Percentiles rank a stretch among this genome's conserved stretches.
phyloP scores from a whole-genome alignment of 30 jellyfish, hydroid and myxozoan genomes.

The Pseudorhiza aurosa region DNA sequence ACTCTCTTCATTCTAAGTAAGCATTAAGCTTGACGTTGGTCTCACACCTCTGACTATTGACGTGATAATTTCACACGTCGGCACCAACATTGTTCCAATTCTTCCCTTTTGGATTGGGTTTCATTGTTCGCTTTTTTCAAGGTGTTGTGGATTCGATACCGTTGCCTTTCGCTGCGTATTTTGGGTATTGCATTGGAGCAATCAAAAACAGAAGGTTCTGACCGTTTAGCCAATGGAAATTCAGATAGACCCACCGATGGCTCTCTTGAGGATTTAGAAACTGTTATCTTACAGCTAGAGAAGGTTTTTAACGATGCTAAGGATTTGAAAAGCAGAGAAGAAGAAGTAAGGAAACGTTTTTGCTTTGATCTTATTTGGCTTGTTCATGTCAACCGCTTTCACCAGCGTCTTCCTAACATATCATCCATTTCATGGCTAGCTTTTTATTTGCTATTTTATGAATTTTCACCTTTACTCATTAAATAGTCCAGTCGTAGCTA shows the following conservation, averaged over 20 bases:
- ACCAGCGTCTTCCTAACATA: no score
- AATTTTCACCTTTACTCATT: no score
- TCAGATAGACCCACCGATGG: conserved; percentile 14
- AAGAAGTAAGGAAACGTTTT: conserved; percentile 33
- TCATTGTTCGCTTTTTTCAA: neutral
- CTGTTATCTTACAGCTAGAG: conserved; percentile 23
- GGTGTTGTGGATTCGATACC: conserved; percentile 79
- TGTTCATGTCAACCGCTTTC: no score
- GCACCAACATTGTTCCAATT: neutral
- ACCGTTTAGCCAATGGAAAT: conserved; percentile 21
- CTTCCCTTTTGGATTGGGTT: neutral
- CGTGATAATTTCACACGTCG: neutral
- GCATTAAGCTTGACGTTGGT: no score
- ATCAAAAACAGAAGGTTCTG: neutral
- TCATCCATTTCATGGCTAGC: no score
- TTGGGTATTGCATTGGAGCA: conserved; percentile 37
- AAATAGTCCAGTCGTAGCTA: no score
- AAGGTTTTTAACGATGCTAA: conserved; percentile 11
- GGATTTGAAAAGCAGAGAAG: conserved; percentile 5
- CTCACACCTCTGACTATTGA: no score
- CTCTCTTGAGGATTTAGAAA: conserved; percentile 35
- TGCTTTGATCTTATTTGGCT: no score
- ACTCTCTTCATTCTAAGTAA: no score
- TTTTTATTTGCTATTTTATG: no score
- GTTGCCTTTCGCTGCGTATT: conserved; percentile 63